phyloP scores from a whole-genome alignment of 2,113 vertebrate species.

The Amphiprion percula region DNA sequence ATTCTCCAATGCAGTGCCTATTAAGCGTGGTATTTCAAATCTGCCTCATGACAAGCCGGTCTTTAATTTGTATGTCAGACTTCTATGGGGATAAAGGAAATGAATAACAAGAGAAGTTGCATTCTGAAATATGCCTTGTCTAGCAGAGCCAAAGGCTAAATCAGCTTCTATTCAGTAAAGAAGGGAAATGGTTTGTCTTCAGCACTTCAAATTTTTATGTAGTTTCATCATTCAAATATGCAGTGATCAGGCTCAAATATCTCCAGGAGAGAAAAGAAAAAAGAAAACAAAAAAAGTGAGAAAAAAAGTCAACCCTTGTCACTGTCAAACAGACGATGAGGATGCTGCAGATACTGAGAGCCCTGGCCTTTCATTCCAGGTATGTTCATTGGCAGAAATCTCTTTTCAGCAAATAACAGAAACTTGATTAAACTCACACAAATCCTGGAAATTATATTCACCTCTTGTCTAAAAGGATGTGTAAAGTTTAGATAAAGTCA shows the following conservation, averaged over 20 bases:
- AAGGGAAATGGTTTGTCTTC: constrained; percentile 54
- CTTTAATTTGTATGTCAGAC: constrained; percentile 66
- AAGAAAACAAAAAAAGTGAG: background rate
- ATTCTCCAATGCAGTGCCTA: constrained; percentile 60
- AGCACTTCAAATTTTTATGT: constrained; percentile 40
- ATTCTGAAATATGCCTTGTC: constrained; percentile 52
- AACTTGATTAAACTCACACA: background rate
- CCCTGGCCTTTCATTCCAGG: constrained; percentile 24
- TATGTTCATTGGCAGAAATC: constrained; percentile 20
- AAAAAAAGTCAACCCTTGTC: constrained; percentile 41
- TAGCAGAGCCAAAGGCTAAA: constrained; percentile 59
- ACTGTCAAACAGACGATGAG: constrained; percentile 17
- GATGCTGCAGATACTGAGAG: constrained; percentile 6
- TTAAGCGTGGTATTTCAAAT: constrained; percentile 77
- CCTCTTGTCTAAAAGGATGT: constrained; percentile 16
- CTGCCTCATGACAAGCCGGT: constrained; percentile 57
- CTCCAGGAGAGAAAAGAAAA: constrained; percentile 13
- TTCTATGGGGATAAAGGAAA: constrained; percentile 54
- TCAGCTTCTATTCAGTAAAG: constrained; percentile 46
- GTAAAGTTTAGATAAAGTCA: constrained; percentile 17
- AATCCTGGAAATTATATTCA: constrained; percentile 26
- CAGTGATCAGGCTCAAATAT: constrained; percentile 45
- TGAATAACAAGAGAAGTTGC: constrained; percentile 55
- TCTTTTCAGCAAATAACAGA: constrained; percentile 17
- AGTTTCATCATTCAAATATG: constrained; percentile 16